phyloP scores from a whole-genome alignment of 2,113 vertebrate species.

The Climacteris rufus region DNA sequence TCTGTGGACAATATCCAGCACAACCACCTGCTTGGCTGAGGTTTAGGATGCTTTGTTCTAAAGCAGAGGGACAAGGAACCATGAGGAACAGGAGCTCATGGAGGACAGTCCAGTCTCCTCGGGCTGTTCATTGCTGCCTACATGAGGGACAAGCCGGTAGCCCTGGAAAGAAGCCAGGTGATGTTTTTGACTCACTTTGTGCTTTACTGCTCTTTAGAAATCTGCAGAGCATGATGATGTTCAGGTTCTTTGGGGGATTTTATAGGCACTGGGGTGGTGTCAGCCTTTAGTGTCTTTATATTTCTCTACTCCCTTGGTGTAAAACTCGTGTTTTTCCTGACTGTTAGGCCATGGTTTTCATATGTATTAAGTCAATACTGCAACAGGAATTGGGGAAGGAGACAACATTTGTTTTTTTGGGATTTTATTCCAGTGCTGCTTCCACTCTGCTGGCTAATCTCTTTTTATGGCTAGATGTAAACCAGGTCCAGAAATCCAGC shows the following conservation, averaged over 20 bases:
- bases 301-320: neutral
- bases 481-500: neutral
- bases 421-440: neutral
- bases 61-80: neutral
- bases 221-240: neutral
- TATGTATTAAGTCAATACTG: neutral
- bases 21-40: neutral
- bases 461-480: neutral
- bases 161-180: neutral
- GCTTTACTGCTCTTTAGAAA: neutral
- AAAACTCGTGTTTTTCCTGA: neutral
- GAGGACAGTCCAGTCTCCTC: neutral
- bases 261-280: neutral
- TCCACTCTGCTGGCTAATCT: neutral
- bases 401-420: neutral
- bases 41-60: neutral
- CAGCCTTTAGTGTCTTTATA: neutral
- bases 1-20: neutral
- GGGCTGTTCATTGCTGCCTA: rapidly evolving
- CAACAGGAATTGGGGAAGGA: neutral
- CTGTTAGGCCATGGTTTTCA: neutral
- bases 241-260: neutral
- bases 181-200: neutral
- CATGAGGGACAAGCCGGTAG: neutral
- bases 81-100: neutral